phyloP scores from a whole-genome alignment of 2,797 vertebrate genomes.

The Lutjanus argentimaculatus region DNA sequence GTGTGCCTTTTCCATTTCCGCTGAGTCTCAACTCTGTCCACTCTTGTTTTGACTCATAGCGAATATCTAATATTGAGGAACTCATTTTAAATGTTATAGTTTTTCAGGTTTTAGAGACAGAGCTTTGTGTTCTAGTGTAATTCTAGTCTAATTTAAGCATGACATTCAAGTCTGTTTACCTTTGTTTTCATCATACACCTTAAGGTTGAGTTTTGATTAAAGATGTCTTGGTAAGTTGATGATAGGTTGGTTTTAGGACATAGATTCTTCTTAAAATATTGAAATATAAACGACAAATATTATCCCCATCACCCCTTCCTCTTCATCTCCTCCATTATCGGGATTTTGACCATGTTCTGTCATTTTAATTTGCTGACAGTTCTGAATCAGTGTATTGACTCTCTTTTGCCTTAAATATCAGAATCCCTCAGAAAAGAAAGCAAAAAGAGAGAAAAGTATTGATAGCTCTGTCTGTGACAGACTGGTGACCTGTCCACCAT shows the following conservation, averaged over 20 bases:
- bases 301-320: not conserved
- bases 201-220: not conserved
- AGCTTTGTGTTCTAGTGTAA: not conserved
- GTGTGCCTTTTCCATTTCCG: not conserved
- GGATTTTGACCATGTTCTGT: not conserved
- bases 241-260: not conserved
- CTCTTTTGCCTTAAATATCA: not conserved
- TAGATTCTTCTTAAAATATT: not conserved
- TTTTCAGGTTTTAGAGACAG: not conserved
- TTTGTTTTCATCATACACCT: not conserved
- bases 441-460: not conserved
- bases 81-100: not conserved
- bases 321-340: not conserved
- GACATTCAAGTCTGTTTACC: not conserved
- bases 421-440: not conserved
- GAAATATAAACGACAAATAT: not conserved
- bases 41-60: not conserved
- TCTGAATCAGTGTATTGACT: not conserved
- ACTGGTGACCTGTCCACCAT: slow-evolving; percentile 8
- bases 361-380: not conserved
- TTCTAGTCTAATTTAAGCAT: not conserved
- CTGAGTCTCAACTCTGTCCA: not conserved
- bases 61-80: not conserved
- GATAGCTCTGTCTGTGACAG: slow-evolving; percentile 3
- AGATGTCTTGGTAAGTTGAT: not conserved